These are phyloP conservation scores for Anolis carolinensis DNA, from an alignment of 2,113 vertebrate species.

Conservation along the genomic window DNA sequence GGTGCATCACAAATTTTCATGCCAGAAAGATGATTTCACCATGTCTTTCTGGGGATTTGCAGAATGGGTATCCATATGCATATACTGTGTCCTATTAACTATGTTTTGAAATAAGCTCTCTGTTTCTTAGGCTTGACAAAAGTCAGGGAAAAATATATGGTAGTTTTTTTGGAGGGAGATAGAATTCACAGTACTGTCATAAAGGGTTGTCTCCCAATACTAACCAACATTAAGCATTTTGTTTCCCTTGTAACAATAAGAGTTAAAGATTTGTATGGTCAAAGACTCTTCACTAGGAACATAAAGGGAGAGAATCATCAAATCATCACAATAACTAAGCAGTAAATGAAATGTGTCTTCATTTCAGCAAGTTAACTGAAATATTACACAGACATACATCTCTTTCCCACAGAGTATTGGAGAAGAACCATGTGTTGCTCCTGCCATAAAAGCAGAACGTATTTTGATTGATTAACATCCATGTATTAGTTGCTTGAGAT, in stretches of 20 bases:
- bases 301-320: neutral
- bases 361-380: neutral
- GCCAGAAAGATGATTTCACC: neutral
- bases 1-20: neutral
- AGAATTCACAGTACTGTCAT: no score
- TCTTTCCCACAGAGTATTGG: neutral
- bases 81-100: neutral
- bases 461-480: slow-evolving; percentile 26
- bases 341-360: neutral
- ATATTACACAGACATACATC: neutral
- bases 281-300: neutral
- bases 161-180: no score
- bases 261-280: neutral
- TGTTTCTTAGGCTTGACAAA: no score
- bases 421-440: neutral
- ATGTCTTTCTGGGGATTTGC: neutral
- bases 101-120: neutral
- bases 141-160: no score
- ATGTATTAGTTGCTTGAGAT: slow-evolving; percentile 30
- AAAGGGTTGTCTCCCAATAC: neutral
- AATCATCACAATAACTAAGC: neutral
- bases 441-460: neutral
- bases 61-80: neutral
- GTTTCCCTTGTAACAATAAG: neutral
- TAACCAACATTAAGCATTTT: neutral